These are phyloP conservation scores for Thalassoma bifasciatum DNA, from an alignment of 2,113 vertebrate species.

Conservation along the genomic window DNA sequence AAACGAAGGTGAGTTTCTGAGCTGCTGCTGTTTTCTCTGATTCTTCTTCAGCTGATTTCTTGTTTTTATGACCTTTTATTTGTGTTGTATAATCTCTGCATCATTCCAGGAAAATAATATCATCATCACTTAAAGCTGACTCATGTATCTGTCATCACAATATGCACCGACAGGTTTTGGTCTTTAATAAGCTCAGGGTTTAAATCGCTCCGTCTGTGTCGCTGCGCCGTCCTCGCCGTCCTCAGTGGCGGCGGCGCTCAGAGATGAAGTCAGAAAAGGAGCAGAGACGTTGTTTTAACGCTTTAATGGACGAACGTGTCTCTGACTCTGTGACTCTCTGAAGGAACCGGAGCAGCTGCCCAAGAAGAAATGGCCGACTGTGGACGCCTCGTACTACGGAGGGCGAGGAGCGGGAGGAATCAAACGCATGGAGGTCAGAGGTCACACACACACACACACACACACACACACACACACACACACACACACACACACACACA, in stretches of 20 bases:
- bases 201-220: not conserved
- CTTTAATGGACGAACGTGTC: not conserved
- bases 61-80: not conserved
- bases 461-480: too few relatives aligned
- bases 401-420: conserved; percentile 96
- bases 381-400: conserved; percentile 97
- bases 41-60: not conserved
- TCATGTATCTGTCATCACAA: conserved; percentile 1
- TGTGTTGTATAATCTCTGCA: not conserved
- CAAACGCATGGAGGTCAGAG: conserved; percentile 97
- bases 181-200: not conserved
- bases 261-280: too few relatives aligned
- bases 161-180: conserved; percentile 1
- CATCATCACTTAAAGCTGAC: not conserved
- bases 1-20: too few relatives aligned
- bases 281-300: too few relatives aligned
- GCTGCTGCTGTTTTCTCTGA: not conserved
- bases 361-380: conserved; percentile 94
- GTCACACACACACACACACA: too few relatives aligned
- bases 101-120: not conserved
- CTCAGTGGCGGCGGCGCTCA: too few relatives aligned
- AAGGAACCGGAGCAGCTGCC: conserved; percentile 85
- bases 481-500: too few relatives aligned
- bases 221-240: too few relatives aligned
- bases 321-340: not conserved